These are phyloP conservation scores for Xiphophorus couchianus DNA, from an alignment of 2,113 vertebrate genomes.

Conservation along the genomic window DNA sequence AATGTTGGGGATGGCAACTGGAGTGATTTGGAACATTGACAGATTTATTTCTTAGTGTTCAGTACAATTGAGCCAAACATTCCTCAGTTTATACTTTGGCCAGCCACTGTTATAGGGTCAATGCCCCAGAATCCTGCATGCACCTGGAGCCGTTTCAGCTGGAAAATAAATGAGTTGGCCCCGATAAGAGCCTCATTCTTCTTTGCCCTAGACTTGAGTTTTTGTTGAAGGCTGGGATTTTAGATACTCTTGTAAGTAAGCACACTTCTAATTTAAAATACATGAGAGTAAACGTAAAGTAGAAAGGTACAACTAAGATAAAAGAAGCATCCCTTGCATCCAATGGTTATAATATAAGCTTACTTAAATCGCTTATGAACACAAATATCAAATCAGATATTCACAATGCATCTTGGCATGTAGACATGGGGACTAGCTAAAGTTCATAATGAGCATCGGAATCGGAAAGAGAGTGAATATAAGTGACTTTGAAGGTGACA, in stretches of 20 bases:
- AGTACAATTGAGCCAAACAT: constrained; percentile 18
- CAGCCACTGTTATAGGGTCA: background rate
- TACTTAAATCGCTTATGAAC: too few relatives aligned
- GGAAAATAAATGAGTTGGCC: constrained; percentile 8
- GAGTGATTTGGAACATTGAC: constrained; percentile 10
- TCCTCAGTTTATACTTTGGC: constrained; percentile 17
- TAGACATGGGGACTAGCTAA: too few relatives aligned
- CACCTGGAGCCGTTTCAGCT: constrained; percentile 27
- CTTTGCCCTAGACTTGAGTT: background rate
- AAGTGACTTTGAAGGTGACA: too few relatives aligned
- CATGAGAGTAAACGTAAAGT: too few relatives aligned
- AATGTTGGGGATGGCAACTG: constrained; percentile 10
- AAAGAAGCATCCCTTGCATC: too few relatives aligned
- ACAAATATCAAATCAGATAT: too few relatives aligned
- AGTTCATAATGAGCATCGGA: too few relatives aligned
- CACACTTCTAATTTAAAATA: too few relatives aligned
- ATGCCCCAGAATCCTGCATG: constrained; percentile 9
- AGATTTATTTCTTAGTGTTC: constrained; percentile 13
- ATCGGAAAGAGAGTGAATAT: too few relatives aligned
- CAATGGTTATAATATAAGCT: too few relatives aligned
- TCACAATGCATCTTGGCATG: too few relatives aligned
- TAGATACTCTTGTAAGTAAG: background rate
- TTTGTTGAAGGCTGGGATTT: background rate
- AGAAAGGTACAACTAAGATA: too few relatives aligned
- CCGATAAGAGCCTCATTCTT: background rate